Evolutionary conservation across 2,888 invertebrate species (phyloP), one percentile per base, ranked within the genome.

Genomic region (Psylliodes chrysocephalus): DNA sequence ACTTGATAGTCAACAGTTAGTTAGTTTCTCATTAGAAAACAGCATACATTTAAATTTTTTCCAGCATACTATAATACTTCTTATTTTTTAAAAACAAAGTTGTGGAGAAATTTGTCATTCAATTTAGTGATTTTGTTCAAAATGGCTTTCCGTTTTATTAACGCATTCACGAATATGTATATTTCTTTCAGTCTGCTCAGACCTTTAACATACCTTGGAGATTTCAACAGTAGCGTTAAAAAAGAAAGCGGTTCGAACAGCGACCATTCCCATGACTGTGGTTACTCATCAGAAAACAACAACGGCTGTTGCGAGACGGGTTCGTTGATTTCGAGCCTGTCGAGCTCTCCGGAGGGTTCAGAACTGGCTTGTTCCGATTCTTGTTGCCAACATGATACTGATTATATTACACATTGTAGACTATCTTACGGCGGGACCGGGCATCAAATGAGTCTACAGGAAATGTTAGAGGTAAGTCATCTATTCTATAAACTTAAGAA

Each of bases 281-380:
- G 95, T 38, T 95, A 95, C 81, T 93, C 93, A 15, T 95, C 95
- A 8, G 95, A 93, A 67, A 90, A 90, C 71, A 91, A 91, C 77
- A 90, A 90, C 66, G 90, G 90, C 51, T 88, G 87, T 79, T 89
- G 88, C 75, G 88, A 88, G 71, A 89, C 88, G 30, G 86, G 88
- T 63, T 88, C 88, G 5, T 86, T 89, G 40, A 90, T 90, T 53
- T 92, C 92, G 17, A 94, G 94, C 71, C 85, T 91, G 64, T 89
- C 91, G 72, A 94, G 93, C 79, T 93, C 94, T 2, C 93, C 94
- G 0, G 95, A 95, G 77, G 94, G 95, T 25, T 95, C 95, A 0
- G 95, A 95, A 78, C 89, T 95, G 56, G 94, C 93, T 0, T 96
- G 94, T 82, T 93, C 91, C 0, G 95, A 95, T 78, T 91, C 91